Conservation (phyloP, 2,797 vertebrate genomes). For the Erethizon dorsatum region DNA sequence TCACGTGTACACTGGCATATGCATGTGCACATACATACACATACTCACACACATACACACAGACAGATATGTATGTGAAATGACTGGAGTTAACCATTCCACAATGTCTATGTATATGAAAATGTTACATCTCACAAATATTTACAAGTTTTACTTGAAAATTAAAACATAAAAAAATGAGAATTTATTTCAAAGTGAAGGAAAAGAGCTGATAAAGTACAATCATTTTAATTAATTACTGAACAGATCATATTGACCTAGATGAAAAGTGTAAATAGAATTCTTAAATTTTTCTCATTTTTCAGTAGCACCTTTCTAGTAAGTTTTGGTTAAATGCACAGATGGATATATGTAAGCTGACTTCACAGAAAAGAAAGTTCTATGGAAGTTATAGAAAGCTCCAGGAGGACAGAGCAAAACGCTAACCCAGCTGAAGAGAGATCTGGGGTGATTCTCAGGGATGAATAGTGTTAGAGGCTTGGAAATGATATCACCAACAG, state of each 20-base stretch:
- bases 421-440: neutral
- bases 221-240: conserved; percentile 49
- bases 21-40: neutral
- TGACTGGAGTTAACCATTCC: no score
- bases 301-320: neutral
- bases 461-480: neutral
- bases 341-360: neutral
- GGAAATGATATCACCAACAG: neutral
- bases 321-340: neutral
- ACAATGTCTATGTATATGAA: neutral
- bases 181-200: neutral
- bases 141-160: neutral
- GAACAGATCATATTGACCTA: neutral
- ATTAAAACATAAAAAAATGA: neutral
- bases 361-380: neutral
- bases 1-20: neutral
- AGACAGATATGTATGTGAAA: neutral
- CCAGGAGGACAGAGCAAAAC: neutral
- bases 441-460: neutral
- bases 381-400: neutral
- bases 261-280: neutral
- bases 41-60: neutral
- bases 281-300: conserved; percentile 1
- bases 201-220: neutral
- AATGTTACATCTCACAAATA: neutral